A percentile compares a stretch with the other conserved stretches of the same genome.
Conservation (phyloP, 2,888 invertebrate species). For the Drosophila nr. perissopoda region DNA sequence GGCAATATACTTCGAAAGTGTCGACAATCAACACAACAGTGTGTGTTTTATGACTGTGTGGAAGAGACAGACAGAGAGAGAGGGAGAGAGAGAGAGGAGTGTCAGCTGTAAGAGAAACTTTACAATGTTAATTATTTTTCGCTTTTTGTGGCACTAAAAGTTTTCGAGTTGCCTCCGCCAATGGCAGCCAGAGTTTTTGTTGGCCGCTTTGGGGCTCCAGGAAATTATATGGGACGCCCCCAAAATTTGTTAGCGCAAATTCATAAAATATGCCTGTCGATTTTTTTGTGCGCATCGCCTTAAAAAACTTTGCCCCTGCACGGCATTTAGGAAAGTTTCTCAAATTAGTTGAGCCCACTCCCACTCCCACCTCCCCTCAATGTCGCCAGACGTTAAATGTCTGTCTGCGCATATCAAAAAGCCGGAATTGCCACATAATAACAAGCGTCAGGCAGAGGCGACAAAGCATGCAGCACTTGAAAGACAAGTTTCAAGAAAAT, state of each 20-base stretch:
- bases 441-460: conserved; percentile 6
- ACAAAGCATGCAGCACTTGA: conserved; percentile 12
- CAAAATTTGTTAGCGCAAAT: conserved; percentile 39
- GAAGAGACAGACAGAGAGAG: not conserved
- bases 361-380: not conserved
- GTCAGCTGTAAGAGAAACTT: conserved; percentile 16
- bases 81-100: too few relatives aligned
- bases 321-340: conserved; percentile 38
- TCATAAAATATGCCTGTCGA: conserved; percentile 22
- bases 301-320: conserved; percentile 32
- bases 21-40: conserved; percentile 7
- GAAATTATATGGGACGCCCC: conserved; percentile 35
- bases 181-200: conserved; percentile 33
- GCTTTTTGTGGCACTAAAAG: conserved; percentile 17
- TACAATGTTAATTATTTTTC: conserved; percentile 49
- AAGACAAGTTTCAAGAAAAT: conserved; percentile 19
- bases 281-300: conserved; percentile 4
- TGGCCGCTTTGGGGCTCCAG: conserved; percentile 25
- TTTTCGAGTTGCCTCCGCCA: conserved; percentile 16
- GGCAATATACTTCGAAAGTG: conserved; percentile 13
- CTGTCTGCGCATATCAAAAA: conserved; percentile 8
- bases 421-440: conserved; percentile 17
- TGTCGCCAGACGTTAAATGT: conserved; percentile 25
- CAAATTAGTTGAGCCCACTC: conserved; percentile 34
- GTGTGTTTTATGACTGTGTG: conserved; percentile 2